These are phyloP conservation scores for Nasonia oneida DNA, from an alignment of 2,888 invertebrate species.

Conservation along the genomic window DNA sequence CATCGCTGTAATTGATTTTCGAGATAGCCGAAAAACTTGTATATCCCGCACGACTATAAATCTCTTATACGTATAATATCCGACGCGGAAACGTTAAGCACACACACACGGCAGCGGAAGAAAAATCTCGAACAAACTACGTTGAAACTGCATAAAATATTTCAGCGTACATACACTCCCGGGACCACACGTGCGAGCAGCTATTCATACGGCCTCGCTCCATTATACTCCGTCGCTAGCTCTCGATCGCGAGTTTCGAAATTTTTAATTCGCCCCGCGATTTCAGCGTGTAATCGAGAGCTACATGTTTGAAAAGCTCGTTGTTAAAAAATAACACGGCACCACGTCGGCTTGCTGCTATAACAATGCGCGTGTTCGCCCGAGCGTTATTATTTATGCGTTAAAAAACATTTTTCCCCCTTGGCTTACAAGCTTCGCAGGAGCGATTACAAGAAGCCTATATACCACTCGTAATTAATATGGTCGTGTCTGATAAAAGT, in stretches of 20 bases:
- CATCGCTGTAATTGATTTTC: background rate
- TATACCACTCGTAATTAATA: constrained; percentile 41
- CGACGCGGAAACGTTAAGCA: too few relatives aligned
- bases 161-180: background rate
- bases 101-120: too few relatives aligned
- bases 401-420: too few relatives aligned
- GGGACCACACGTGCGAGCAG: background rate
- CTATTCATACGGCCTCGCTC: background rate
- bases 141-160: background rate
- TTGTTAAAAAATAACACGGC: background rate
- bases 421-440: too few relatives aligned
- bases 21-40: background rate
- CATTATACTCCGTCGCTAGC: background rate
- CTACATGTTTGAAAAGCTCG: too few relatives aligned
- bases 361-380: too few relatives aligned
- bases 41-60: too few relatives aligned
- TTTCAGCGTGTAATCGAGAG: background rate
- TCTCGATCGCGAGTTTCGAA: background rate
- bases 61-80: too few relatives aligned
- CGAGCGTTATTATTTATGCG: too few relatives aligned
- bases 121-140: background rate
- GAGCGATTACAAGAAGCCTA: too few relatives aligned
- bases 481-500: constrained; percentile 40
- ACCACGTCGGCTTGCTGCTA: background rate
- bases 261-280: background rate